Percentiles rank a stretch among this genome's conserved stretches.
phyloP scores from a whole-genome alignment of 2,797 vertebrate genomes.

The Galagoides demidoff region DNA sequence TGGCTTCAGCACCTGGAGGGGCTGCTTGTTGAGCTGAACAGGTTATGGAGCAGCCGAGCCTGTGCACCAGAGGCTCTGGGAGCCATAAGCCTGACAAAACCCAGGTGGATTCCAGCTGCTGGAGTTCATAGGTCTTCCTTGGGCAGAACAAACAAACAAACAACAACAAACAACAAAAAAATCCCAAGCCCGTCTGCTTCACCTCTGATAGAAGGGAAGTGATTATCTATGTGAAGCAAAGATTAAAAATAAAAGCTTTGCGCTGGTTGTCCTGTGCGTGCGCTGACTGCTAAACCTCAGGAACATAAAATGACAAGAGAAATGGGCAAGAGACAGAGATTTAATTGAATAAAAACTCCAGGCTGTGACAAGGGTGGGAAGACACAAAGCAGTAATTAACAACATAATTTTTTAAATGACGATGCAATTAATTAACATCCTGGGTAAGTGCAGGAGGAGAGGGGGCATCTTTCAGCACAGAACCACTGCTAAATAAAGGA shows the following conservation, averaged over 20 bases:
- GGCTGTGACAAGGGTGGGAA: constrained; percentile 66
- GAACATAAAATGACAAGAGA: constrained; percentile 71
- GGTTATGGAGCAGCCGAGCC: neutral
- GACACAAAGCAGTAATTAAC: constrained; percentile 76
- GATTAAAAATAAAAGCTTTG: constrained; percentile 77
- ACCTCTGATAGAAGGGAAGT: constrained; percentile 67
- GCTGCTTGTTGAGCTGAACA: neutral
- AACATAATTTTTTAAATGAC: constrained; percentile 76
- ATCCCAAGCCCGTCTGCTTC: neutral
- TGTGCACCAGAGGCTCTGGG: rapidly evolving
- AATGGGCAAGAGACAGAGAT: constrained; percentile 77
- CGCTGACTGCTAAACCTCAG: constrained; percentile 74
- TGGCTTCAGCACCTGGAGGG: neutral
- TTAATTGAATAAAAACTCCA: constrained; percentile 79
- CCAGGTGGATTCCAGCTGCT: neutral
- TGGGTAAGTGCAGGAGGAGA: neutral
- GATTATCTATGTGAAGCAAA: constrained; percentile 67
- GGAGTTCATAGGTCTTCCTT: neutral
- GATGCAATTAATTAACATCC: constrained; percentile 77
- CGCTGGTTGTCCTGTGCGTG: constrained; percentile 59
- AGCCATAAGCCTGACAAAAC: neutral
- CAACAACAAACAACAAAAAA: neutral
- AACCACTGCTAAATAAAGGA: constrained; percentile 48
- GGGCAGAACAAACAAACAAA: neutral
- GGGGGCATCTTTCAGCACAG: constrained; percentile 18